These are phyloP conservation scores for Leptodactylus fallax DNA, from an alignment of 2,797 vertebrate species.

Conservation along the genomic window DNA sequence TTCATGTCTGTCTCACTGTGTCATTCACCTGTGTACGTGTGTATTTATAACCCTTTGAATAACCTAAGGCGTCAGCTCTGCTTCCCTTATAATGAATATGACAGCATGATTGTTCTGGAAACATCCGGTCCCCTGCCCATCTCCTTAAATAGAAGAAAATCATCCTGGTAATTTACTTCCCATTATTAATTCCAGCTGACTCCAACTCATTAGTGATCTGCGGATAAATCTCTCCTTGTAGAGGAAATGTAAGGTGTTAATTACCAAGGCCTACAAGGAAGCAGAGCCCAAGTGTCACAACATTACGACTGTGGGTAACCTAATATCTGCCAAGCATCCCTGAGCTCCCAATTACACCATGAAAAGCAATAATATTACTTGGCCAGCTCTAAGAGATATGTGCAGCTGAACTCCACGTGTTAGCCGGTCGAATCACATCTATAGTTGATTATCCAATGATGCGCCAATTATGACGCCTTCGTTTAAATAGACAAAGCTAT, in stretches of 20 bases:
- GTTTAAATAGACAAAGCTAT: background rate
- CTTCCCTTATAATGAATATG: background rate
- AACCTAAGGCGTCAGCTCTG: background rate
- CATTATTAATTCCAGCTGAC: conserved; percentile 32
- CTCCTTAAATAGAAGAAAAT: conserved; percentile 15
- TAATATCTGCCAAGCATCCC: conserved; percentile 37
- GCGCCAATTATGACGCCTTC: conserved; percentile 3
- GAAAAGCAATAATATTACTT: conserved; percentile 35
- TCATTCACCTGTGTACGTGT: background rate
- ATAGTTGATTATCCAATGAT: conserved; percentile 45
- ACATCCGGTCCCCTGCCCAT: conserved; percentile 1
- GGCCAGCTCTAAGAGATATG: conserved; percentile 8
- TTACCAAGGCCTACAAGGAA: conserved; percentile 37
- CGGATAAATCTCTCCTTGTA: conserved; percentile 20
- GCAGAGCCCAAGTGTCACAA: conserved; percentile 37
- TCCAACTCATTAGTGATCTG: conserved; percentile 46
- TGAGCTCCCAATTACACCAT: conserved; percentile 40
- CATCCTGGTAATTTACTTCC: conserved; percentile 24
- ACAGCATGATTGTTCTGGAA: background rate
- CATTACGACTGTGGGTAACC: conserved; percentile 28
- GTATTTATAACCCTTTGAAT: background rate
- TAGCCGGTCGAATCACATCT: conserved; percentile 26
- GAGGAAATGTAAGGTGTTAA: conserved; percentile 44
- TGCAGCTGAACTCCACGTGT: background rate
- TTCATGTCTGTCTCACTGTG: background rate